phyloP scores from a whole-genome alignment of 2,113 vertebrate genomes.

The Plecturocebus donacophilus region DNA sequence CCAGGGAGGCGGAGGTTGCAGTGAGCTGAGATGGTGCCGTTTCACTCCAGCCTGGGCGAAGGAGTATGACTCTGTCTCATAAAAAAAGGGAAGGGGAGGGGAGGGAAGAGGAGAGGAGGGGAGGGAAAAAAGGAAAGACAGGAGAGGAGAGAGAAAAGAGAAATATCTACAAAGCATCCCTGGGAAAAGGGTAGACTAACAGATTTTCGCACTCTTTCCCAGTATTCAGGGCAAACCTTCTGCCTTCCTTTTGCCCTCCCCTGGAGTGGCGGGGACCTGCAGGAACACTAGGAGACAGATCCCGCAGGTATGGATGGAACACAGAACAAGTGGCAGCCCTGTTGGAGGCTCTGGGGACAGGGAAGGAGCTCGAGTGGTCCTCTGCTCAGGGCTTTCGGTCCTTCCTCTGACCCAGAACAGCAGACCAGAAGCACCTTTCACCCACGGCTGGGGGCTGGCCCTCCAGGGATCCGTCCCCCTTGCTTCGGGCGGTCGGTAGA shows the following conservation, averaged over 20 bases:
- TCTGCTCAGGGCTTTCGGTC: neutral
- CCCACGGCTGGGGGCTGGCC: rapidly evolving
- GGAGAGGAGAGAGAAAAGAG: too few relatives aligned
- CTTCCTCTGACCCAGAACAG: neutral
- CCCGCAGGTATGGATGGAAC: neutral
- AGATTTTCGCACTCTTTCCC: neutral
- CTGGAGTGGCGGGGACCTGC: rapidly evolving
- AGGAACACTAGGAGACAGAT: neutral
- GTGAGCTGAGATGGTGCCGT: too few relatives aligned
- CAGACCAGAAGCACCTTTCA: too few relatives aligned
- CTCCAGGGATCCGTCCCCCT: rapidly evolving
- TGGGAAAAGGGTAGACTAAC: neutral
- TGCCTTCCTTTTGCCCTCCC: neutral
- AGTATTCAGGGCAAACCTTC: rapidly evolving
- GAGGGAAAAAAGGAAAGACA: too few relatives aligned
- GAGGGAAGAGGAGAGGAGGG: too few relatives aligned
- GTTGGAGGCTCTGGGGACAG: neutral
- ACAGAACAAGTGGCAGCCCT: neutral
- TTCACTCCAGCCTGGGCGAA: too few relatives aligned
- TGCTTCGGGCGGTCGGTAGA: neutral
- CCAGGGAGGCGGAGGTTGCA: too few relatives aligned
- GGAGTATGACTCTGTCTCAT: too few relatives aligned
- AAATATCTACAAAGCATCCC: neutral
- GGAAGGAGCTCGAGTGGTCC: neutral
- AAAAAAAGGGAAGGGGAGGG: too few relatives aligned